phyloP scores from a whole-genome alignment of 2,797 vertebrate species.

The Podarcis siculus region DNA sequence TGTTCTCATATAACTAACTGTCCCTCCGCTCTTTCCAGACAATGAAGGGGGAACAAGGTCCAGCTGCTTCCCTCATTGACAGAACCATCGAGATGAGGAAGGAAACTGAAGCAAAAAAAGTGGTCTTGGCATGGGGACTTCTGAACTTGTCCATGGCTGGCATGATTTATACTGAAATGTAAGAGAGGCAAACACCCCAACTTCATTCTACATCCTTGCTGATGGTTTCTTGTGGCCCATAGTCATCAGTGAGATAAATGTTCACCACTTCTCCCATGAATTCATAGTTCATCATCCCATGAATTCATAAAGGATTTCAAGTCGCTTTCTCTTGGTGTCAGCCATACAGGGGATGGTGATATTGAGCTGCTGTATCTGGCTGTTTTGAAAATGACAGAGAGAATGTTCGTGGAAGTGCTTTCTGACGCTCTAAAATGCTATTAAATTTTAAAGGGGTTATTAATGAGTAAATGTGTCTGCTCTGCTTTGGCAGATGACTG shows the following conservation, averaged over 20 bases:
- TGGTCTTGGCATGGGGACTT: constrained; percentile 92
- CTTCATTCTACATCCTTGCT: background rate
- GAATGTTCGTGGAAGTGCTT: background rate
- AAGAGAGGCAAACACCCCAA: constrained; percentile 20
- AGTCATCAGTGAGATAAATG: background rate
- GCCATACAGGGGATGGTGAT: background rate
- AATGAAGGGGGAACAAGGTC: constrained; percentile 79
- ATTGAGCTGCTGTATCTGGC: too few relatives aligned
- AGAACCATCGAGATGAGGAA: constrained; percentile 90
- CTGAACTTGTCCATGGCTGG: constrained; percentile 92
- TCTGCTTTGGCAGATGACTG: background rate
- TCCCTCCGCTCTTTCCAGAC: constrained; percentile 41
- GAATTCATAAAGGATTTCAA: background rate
- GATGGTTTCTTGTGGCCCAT: too few relatives aligned
- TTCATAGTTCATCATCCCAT: background rate
- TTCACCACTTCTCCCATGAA: background rate
- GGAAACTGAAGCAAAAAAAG: constrained; percentile 89
- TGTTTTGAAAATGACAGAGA: background rate
- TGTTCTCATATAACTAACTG: background rate
- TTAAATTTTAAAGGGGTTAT: too few relatives aligned
- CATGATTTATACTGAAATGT: constrained; percentile 98
- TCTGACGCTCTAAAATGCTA: background rate
- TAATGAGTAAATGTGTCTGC: background rate
- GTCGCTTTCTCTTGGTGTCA: background rate
- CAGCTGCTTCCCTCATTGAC: constrained; percentile 84